phyloP scores from a whole-genome alignment of 2,113 vertebrate species.

The Eolophus roseicapilla region DNA sequence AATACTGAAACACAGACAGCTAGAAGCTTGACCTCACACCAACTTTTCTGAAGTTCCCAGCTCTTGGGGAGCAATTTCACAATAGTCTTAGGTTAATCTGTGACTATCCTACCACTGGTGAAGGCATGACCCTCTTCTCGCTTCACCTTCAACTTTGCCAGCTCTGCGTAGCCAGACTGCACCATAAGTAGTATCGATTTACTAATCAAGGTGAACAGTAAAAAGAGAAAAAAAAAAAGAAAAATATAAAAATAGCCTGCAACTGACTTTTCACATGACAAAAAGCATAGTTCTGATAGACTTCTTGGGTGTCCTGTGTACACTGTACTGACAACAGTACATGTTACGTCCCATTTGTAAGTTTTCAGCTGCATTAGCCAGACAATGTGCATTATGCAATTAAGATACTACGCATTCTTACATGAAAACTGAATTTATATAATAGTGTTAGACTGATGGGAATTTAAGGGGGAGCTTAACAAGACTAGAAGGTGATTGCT shows the following conservation, averaged over 20 bases:
- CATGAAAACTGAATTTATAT: neutral
- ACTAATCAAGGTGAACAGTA: neutral
- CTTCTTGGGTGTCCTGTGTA: neutral
- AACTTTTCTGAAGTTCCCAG: neutral
- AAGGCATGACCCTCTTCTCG: neutral
- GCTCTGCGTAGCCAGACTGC: neutral
- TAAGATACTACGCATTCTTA: neutral
- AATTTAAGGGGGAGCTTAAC: neutral
- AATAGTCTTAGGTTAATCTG: neutral
- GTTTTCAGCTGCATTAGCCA: neutral
- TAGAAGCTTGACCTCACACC: neutral
- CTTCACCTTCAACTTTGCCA: neutral
- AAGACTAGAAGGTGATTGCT: neutral
- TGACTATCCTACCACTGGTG: neutral
- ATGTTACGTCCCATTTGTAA: neutral
- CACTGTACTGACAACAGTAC: accelerated
- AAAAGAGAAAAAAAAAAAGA: neutral
- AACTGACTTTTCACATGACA: neutral
- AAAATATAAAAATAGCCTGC: neutral
- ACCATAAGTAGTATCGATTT: neutral
- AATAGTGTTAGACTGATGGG: neutral
- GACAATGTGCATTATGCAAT: neutral
- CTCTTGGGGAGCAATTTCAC: neutral
- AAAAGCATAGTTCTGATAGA: neutral
- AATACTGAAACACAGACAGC: neutral